A percentile compares a stretch with the other conserved stretches of the same genome.
Conservation (phyloP, 2,888 invertebrate species). For the Pterostichus niger region DNA sequence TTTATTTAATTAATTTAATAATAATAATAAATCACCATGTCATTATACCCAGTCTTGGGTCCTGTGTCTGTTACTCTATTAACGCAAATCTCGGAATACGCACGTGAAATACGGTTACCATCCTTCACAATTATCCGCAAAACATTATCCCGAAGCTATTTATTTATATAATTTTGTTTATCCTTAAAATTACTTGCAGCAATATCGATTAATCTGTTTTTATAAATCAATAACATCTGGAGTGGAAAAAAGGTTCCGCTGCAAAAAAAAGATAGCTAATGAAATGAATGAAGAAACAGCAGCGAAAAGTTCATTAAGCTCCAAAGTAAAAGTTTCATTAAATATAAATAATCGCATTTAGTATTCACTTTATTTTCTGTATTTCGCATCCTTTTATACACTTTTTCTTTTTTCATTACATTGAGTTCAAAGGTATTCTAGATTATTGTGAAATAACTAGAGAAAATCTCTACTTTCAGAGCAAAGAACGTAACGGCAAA, state of each 20-base stretch:
- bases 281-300: conserved; percentile 1
- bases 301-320: conserved; percentile 4
- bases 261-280: conserved; percentile 18
- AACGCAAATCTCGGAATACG: too few species aligned
- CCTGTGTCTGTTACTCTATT: too few species aligned
- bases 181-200: too few species aligned
- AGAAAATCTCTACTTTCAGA: background rate
- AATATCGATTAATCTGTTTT: too few species aligned
- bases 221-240: background rate
- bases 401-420: background rate
- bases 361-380: background rate
- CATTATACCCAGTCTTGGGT: too few species aligned
- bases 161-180: too few species aligned
- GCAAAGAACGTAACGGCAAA: conserved; percentile 3
- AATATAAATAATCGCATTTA: conserved; percentile 35
- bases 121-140: too few species aligned
- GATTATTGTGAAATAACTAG: conserved; percentile 12
- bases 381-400: background rate
- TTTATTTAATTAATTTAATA: too few species aligned
- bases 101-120: too few species aligned
- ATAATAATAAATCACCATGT: too few species aligned
- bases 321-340: conserved; percentile 30
- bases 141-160: too few species aligned
- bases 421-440: conserved; percentile 3
- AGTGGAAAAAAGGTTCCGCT: conserved; percentile 3